Percentiles rank a stretch among this genome's conserved stretches.
Evolutionary conservation across 1,140 invertebrate species (phyloP).

Genomic region (Mya arenaria): DNA sequence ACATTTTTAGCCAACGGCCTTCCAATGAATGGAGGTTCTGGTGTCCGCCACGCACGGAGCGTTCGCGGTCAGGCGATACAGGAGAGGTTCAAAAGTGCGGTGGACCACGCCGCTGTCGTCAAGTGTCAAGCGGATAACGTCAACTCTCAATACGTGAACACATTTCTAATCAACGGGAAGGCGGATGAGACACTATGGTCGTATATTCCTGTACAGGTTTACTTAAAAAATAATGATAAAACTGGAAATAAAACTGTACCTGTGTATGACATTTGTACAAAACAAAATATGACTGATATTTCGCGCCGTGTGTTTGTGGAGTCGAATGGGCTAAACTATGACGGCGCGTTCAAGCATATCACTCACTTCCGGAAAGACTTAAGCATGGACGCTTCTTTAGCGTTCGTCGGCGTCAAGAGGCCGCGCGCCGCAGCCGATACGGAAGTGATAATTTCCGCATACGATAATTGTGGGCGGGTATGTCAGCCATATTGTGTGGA

Average conservation of each 20-base stretch:
- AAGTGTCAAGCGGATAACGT: slow-evolving; percentile 33
- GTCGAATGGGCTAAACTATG: slow-evolving; percentile 47
- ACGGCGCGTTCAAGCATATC: slow-evolving; percentile 39
- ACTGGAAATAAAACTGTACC: background rate
- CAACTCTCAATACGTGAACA: slow-evolving; percentile 38
- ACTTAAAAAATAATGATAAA: slow-evolving; percentile 13
- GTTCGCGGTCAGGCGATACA: background rate
- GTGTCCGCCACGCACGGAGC: background rate
- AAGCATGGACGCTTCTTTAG: background rate
- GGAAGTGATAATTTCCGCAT: slow-evolving; percentile 36
- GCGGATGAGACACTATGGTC: slow-evolving; percentile 29
- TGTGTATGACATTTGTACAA: slow-evolving; percentile 44
- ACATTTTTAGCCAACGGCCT: slow-evolving; percentile 10
- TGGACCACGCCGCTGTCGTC: background rate
- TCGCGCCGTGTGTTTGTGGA: slow-evolving; percentile 34
- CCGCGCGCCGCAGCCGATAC: background rate
- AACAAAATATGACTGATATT: background rate
- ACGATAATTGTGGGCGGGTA: slow-evolving; percentile 43
- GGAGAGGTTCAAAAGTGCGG: background rate
- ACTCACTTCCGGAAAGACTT: slow-evolving; percentile 30
- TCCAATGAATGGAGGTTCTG: slow-evolving; percentile 14
- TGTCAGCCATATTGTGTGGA: slow-evolving; percentile 46
- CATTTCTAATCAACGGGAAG: slow-evolving; percentile 12
- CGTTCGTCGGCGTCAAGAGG: slow-evolving; percentile 24
- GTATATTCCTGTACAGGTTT: slow-evolving; percentile 38